phyloP scores from a whole-genome alignment of 2,113 vertebrate genomes.

The Potamarius usumacintae region DNA sequence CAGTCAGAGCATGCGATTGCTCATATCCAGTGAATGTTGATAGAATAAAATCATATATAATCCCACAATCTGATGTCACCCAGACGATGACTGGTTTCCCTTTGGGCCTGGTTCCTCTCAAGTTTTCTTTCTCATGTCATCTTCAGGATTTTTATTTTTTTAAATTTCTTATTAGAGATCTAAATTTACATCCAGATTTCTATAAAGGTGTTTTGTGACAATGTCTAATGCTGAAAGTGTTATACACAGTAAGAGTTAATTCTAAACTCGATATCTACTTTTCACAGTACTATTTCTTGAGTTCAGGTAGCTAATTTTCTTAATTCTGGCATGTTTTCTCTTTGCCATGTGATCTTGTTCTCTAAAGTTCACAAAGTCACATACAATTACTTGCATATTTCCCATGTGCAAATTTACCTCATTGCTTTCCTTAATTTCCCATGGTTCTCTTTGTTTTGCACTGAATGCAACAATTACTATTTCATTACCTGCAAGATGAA shows the following conservation, averaged over 20 bases:
- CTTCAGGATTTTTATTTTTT: not conserved
- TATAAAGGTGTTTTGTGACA: not conserved
- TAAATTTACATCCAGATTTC: not conserved
- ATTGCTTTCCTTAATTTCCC: slow-evolving; percentile 38
- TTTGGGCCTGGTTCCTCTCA: not conserved
- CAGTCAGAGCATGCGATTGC: too few relatives aligned
- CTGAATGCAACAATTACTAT: not conserved
- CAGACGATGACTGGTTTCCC: not conserved
- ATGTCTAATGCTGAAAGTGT: not conserved
- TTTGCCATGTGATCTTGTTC: not conserved
- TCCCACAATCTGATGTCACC: not conserved
- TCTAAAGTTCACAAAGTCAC: not conserved
- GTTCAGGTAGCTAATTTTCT: not conserved
- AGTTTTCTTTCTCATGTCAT: not conserved
- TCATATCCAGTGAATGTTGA: too few relatives aligned
- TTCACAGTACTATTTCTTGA: not conserved
- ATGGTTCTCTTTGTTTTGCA: slow-evolving; percentile 26
- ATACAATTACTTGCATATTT: not conserved
- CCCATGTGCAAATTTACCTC: slow-evolving; percentile 20
- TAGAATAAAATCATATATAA: not conserved
- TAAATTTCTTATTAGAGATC: not conserved
- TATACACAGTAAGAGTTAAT: not conserved
- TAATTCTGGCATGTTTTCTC: not conserved
- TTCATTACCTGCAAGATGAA: not conserved
- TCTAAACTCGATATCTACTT: too few relatives aligned